Percentiles rank a stretch among this genome's conserved stretches.
phyloP scores from a whole-genome alignment of 2,797 vertebrate genomes.

The Scyliorhinus canicula region DNA sequence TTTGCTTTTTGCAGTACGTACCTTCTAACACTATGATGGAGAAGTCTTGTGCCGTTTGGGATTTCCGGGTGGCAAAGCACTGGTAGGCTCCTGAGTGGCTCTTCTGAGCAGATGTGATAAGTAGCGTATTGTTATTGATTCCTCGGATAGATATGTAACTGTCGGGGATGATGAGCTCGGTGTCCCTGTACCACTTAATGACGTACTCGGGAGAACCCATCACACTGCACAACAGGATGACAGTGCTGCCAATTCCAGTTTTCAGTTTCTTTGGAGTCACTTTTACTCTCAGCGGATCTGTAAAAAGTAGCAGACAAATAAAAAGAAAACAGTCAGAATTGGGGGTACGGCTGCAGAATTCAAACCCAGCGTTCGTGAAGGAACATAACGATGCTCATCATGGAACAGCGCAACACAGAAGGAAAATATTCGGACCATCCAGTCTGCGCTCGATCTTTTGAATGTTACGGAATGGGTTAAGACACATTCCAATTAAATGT shows the following conservation, averaged over 20 bases:
- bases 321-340: background rate
- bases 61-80: constrained; percentile 88
- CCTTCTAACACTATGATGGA: constrained; percentile 91
- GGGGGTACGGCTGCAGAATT: background rate
- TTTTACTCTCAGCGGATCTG: constrained; percentile 88
- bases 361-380: background rate
- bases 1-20: constrained; percentile 48
- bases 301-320: background rate
- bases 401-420: background rate
- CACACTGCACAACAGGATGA: constrained; percentile 89
- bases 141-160: constrained; percentile 95
- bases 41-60: constrained; percentile 91
- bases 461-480: too few species aligned
- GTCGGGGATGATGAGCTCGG: constrained; percentile 75
- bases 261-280: constrained; percentile 96
- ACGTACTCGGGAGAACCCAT: constrained; percentile 84
- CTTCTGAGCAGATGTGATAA: constrained; percentile 91
- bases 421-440: background rate
- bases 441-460: background rate
- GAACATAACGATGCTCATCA: background rate
- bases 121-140: constrained; percentile 89
- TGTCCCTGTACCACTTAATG: constrained; percentile 95
- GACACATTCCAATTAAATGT: too few species aligned
- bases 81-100: constrained; percentile 95
- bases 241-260: constrained; percentile 93